Evolutionary conservation across 2,797 vertebrate genomes (phyloP).

Genomic region (Neosilurus mollespiculum): DNA sequence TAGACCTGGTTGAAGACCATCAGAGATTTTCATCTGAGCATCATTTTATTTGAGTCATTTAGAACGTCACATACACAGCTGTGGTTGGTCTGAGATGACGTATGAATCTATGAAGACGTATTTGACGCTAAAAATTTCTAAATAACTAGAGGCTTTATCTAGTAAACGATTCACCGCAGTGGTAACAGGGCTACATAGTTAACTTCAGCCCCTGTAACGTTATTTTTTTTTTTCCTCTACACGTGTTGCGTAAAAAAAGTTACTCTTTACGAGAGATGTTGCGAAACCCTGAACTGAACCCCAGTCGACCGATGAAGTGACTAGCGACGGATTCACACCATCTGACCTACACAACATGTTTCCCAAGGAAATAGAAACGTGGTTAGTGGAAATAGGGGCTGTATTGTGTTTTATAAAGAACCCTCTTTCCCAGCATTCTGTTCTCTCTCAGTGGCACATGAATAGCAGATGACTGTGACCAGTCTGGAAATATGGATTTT

Average conservation of each 20-base stretch:
- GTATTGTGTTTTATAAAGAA: neutral
- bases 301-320: neutral
- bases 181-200: neutral
- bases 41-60: no score
- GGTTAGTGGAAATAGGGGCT: neutral
- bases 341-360: neutral
- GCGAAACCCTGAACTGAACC: neutral
- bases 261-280: neutral
- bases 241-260: slow-evolving; percentile 1
- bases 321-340: neutral
- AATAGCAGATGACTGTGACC: neutral
- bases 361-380: neutral
- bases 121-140: no score
- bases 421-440: neutral
- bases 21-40: no score
- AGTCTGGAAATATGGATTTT: neutral
- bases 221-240: no score
- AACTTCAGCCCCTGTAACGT: neutral
- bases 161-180: neutral
- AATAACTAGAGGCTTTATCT: neutral
- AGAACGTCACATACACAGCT: no score
- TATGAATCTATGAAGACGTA: no score
- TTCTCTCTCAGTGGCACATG: neutral
- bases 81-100: no score
- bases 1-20: no score